Percentiles rank a stretch among this genome's conserved stretches.
phyloP scores from a whole-genome alignment of 2,888 invertebrate genomes.

The Alentia gelatinosa region DNA sequence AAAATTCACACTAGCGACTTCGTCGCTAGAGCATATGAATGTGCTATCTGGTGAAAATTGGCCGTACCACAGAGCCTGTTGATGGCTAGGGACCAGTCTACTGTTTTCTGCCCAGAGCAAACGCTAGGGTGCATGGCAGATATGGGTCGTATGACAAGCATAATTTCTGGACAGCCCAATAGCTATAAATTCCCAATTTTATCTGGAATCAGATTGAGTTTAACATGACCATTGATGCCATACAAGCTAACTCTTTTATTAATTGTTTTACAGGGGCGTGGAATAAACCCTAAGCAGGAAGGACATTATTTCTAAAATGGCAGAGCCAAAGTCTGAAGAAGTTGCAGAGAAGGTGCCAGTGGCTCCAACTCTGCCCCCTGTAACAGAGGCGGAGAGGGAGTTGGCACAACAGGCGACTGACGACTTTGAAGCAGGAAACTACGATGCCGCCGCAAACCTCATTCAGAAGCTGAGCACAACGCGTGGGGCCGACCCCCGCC shows the following conservation, averaged over 20 bases:
- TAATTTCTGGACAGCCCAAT: neutral
- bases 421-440: slow-evolving; percentile 86
- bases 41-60: too few species aligned
- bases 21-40: too few species aligned
- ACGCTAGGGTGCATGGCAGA: too few species aligned
- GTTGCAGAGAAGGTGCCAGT: neutral
- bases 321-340: slow-evolving; percentile 17
- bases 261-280: too few species aligned
- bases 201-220: neutral
- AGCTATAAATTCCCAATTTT: neutral
- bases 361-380: slow-evolving; percentile 66
- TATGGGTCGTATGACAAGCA: too few species aligned
- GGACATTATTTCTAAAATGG: neutral
- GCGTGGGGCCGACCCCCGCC: slow-evolving; percentile 86
- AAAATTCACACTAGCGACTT: too few species aligned
- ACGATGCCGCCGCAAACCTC: slow-evolving; percentile 83
- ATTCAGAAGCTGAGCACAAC: slow-evolving; percentile 84
- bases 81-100: too few species aligned
- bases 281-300: neutral
- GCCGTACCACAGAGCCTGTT: too few species aligned
- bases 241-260: neutral
- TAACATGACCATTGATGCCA: neutral
- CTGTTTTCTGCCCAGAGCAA: too few species aligned
- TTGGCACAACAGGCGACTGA: slow-evolving; percentile 84
- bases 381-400: slow-evolving; percentile 83